phyloP scores from a whole-genome alignment of 2,888 invertebrate genomes.

The Galeopsomyia nigrocyanea region DNA sequence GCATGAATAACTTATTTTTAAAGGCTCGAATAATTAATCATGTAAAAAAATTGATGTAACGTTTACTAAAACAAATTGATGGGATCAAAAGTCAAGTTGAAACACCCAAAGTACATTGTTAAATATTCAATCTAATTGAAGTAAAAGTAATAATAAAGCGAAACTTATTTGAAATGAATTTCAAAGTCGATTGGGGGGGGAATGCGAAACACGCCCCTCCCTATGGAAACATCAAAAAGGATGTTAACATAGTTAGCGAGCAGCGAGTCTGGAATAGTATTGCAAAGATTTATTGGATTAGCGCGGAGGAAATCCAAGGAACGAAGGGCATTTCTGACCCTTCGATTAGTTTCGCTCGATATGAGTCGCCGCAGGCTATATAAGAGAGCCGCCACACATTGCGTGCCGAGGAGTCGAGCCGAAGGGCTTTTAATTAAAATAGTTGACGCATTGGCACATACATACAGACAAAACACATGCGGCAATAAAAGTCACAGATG shows the following conservation, averaged over 20 bases:
- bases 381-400: too few species aligned
- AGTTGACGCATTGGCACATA: constrained; percentile 34
- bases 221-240: constrained; percentile 12
- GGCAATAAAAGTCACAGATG: constrained; percentile 25
- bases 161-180: too few species aligned
- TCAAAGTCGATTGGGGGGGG: too few species aligned
- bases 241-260: constrained; percentile 36
- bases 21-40: too few species aligned
- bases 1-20: too few species aligned
- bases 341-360: constrained; percentile 38
- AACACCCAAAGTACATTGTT: too few species aligned
- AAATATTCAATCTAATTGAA: too few species aligned
- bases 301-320: constrained; percentile 30
- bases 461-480: not conserved
- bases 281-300: constrained; percentile 36
- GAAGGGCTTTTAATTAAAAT: constrained; percentile 40
- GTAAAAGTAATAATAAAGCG: too few species aligned
- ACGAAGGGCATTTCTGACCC: constrained; percentile 23
- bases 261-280: constrained; percentile 23
- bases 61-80: too few species aligned
- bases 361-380: constrained; percentile 14
- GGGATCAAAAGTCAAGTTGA: too few species aligned
- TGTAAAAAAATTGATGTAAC: too few species aligned
- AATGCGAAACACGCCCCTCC: too few species aligned
- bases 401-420: not conserved